Conservation (phyloP, 2,888 invertebrate genomes). For the Agonopterix alstromeriana region DNA sequence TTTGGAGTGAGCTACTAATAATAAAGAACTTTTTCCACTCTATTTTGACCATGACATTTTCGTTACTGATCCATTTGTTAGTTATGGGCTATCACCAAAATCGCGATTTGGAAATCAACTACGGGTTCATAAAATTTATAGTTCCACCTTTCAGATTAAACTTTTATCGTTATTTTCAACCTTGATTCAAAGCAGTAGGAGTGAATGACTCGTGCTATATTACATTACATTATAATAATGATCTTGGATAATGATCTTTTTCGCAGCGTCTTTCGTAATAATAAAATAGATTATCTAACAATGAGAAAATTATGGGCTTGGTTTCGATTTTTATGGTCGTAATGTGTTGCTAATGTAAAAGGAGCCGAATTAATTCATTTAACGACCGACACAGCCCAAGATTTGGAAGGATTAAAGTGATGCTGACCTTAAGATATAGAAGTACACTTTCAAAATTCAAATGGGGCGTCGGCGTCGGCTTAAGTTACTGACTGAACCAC, state of each 20-base stretch:
- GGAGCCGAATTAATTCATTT: too few species aligned
- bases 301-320: conserved; percentile 19
- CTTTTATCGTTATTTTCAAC: not conserved
- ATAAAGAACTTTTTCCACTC: too few species aligned
- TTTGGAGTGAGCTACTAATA: too few species aligned
- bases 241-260: conserved; percentile 2
- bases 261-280: conserved; percentile 4
- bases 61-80: not conserved
- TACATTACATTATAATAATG: not conserved
- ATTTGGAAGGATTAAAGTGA: too few species aligned
- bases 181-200: not conserved
- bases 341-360: too few species aligned
- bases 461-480: too few species aligned
- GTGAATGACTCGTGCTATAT: conserved; percentile 3
- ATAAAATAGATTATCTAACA: conserved; percentile 28
- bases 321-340: not conserved
- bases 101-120: not conserved
- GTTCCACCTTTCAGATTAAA: not conserved
- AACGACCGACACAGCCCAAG: too few species aligned
- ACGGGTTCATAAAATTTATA: conserved; percentile 1
- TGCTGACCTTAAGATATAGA: too few species aligned
- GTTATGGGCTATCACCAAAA: not conserved
- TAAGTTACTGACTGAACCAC: too few species aligned
- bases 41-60: too few species aligned
- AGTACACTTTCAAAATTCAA: too few species aligned